Evolutionary conservation across 2,113 vertebrate species (phyloP), one percentile per base, ranked within the genome.

Genomic region (Bubo bubo): DNA sequence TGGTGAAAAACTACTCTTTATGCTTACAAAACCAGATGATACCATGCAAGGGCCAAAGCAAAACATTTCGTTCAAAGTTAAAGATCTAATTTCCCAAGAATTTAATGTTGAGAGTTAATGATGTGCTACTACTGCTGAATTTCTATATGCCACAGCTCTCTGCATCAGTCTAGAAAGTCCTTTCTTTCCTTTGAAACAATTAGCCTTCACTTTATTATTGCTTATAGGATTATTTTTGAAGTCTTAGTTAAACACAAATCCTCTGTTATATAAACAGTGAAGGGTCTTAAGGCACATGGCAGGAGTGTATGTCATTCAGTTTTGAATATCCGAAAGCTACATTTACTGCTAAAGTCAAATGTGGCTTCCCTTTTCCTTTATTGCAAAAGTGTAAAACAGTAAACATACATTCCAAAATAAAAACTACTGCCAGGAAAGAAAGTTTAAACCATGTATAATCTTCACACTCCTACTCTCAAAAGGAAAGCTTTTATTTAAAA

Each of bases 401-500:
- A 76, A 90, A 85, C 56, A 64, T 1, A 9, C 1, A 1, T 77
- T 89, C 66, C 76, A 63, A 66, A 92, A 79, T 30, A 67, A 95
- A 88, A 96, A 72, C 30, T 41, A 10, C 55, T 95, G 62, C 63
- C 66, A 87, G 72, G 35, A 86, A 75, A 90, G 27, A 90, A 75
- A 88, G 45, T 21, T 88, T 67, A 92, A 88, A 45, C 79, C 34
- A 3, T 37, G 9, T 76, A 47, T 35, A 91, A 72, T 92, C 84
- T 75, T 82, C 62, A 63, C 91, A 80, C 32, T 59, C 15, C 39
- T 53, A 43, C 24, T 64, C 39, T 49, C 32, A 72, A 52, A 86
- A 72, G n/a, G 45, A 88, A 86, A 82, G 53, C 49, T 84, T 88
- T 91, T 87, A 72, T 76, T 91, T 55, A 74, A 89, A 86, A 85